Percentiles rank a stretch among this genome's conserved stretches.
phyloP scores from a whole-genome alignment of 2,888 invertebrate species.

The Luperina nickerlii region DNA sequence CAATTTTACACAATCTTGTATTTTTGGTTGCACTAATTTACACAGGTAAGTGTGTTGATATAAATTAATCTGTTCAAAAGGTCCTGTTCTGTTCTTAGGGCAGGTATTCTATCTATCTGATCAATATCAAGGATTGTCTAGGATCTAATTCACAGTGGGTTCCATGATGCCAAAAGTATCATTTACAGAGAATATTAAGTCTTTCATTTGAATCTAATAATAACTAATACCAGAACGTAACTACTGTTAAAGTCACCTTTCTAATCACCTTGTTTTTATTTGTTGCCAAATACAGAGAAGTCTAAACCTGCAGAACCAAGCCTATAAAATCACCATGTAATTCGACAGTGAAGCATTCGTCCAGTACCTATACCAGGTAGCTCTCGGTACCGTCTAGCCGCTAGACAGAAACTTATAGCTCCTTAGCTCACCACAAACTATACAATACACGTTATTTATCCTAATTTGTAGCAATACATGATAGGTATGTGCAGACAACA shows the following conservation, averaged over 20 bases:
- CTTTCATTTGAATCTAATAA: neutral
- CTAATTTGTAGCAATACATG: constrained; percentile 22
- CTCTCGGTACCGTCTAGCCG: neutral
- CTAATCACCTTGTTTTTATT: neutral
- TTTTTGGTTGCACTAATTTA: neutral
- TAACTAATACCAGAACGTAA: neutral
- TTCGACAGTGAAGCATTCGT: constrained; percentile 5
- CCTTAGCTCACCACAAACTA: neutral
- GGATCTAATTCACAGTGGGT: neutral
- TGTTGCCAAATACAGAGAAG: neutral
- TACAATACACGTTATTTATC: constrained; percentile 24
- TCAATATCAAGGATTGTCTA: neutral
- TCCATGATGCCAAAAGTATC: neutral
- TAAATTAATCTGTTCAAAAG: neutral
- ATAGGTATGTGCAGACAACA: constrained; percentile 12
- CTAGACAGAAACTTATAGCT: constrained; percentile 28
- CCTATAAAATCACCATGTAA: constrained; percentile 18
- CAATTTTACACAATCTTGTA: constrained; percentile 5
- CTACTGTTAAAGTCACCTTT: neutral
- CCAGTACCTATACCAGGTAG: constrained; percentile 7
- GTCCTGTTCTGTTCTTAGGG: neutral
- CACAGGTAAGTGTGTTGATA: neutral
- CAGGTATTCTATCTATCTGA: neutral
- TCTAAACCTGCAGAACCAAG: neutral
- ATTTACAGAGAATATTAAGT: neutral